phyloP scores from a whole-genome alignment of 1,140 invertebrate genomes.

The Drosophila mayri region DNA sequence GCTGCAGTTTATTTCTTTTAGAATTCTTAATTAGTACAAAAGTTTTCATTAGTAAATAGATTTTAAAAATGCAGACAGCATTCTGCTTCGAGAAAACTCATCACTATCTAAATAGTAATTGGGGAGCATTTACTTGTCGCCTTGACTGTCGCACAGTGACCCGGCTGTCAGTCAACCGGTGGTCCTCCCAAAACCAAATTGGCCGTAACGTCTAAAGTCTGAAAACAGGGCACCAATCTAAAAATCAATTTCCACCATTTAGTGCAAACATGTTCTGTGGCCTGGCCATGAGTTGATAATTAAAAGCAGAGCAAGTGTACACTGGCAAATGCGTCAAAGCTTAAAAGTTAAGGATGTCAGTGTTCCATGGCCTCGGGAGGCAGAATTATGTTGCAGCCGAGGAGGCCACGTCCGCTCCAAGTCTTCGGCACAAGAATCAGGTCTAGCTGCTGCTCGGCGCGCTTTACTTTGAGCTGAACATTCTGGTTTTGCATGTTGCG shows the following conservation, averaged over 20 bases:
- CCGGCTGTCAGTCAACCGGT: conserved; percentile 20
- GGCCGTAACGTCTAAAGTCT: background rate
- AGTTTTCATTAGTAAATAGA: background rate
- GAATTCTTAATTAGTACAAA: background rate
- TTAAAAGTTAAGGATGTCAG: conserved; percentile 29
- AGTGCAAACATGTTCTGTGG: conserved; percentile 25
- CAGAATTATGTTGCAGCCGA: conserved; percentile 90
- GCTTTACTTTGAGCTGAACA: conserved; percentile 88
- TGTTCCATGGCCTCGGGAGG: conserved; percentile 85
- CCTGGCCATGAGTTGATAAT: conserved; percentile 17
- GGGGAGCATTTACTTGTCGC: background rate
- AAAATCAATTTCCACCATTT: conserved; percentile 46
- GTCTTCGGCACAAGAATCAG: conserved; percentile 88
- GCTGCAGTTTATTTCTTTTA: background rate
- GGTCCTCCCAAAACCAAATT: conserved; percentile 3
- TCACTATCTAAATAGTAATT: background rate
- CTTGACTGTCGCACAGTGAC: conserved; percentile 46
- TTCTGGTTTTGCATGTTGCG: conserved; percentile 89
- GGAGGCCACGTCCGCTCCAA: conserved; percentile 90
- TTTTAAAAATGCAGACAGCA: background rate
- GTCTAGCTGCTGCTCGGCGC: conserved; percentile 86
- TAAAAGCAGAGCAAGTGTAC: conserved; percentile 23
- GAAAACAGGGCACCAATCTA: conserved; percentile 4
- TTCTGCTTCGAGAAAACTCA: background rate
- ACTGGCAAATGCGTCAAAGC: conserved; percentile 18